phyloP scores from a whole-genome alignment of 2,888 invertebrate species.

The Griposia aprilina region DNA sequence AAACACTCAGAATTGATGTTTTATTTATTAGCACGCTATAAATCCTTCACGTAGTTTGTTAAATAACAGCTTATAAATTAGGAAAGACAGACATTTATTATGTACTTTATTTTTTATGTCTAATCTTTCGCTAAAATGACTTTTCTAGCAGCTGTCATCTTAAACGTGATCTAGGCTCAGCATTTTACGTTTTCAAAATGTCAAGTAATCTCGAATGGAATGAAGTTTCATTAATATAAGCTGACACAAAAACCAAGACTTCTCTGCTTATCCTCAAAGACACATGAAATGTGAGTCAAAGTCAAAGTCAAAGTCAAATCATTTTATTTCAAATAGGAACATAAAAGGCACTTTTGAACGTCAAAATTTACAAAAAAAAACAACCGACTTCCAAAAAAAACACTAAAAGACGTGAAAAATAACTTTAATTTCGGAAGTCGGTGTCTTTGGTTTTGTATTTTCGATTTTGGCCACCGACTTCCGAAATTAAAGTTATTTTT shows the following conservation, averaged over 20 bases:
- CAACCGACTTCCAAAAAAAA: too few species aligned
- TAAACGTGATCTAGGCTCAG: constrained; percentile 17
- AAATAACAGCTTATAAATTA: constrained; percentile 37
- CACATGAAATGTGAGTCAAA: constrained; percentile 14
- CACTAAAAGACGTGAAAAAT: too few species aligned
- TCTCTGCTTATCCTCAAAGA: constrained; percentile 4
- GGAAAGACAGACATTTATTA: constrained; percentile 25
- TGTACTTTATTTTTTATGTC: background rate
- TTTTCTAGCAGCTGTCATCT: constrained; percentile 33
- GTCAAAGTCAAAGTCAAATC: too few species aligned
- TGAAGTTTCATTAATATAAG: constrained; percentile 37
- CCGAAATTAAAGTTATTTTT: too few species aligned
- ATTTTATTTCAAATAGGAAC: too few species aligned
- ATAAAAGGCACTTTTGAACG: too few species aligned
- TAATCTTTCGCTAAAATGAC: constrained; percentile 19
- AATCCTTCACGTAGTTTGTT: constrained; percentile 27
- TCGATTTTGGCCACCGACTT: too few species aligned
- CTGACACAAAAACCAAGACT: background rate
- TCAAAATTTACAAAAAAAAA: too few species aligned
- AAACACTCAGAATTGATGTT: constrained; percentile 5
- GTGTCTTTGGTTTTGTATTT: too few species aligned
- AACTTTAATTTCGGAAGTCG: too few species aligned
- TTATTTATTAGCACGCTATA: constrained; percentile 19
- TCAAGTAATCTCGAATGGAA: background rate
- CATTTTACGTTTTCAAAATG: constrained; percentile 1